Evolutionary conservation across 2,888 invertebrate species (phyloP).

Genomic region (Xylota segnis): DNA sequence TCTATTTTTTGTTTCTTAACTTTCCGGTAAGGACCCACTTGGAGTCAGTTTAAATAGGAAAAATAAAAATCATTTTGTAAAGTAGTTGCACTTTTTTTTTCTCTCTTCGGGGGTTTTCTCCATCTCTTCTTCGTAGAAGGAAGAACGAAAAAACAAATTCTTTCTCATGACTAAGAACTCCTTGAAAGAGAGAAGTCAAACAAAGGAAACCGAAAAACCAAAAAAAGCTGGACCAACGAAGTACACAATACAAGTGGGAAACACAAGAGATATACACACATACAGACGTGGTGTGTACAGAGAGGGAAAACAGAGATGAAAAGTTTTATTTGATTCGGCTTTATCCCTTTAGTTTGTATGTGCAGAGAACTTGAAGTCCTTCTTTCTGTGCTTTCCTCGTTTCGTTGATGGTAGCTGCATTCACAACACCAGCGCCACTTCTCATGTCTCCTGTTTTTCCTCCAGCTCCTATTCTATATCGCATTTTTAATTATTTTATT

Average conservation of each 20-base stretch:
- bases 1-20: constrained; percentile 19
- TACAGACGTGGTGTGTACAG: background rate
- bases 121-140: background rate
- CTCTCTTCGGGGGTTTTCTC: constrained; percentile 1
- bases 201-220: constrained; percentile 67
- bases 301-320: constrained; percentile 19
- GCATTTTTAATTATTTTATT: constrained; percentile 76
- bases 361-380: constrained; percentile 69
- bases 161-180: constrained; percentile 50
- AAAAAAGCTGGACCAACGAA: constrained; percentile 24
- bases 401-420: constrained; percentile 22
- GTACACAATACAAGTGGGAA: constrained; percentile 49
- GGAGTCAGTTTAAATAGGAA: constrained; percentile 61
- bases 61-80: constrained; percentile 71
- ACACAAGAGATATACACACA: constrained; percentile 19
- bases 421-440: constrained; percentile 45
- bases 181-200: constrained; percentile 68
- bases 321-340: constrained; percentile 74
- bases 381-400: constrained; percentile 30
- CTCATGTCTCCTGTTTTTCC: constrained; percentile 17
- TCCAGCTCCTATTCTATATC: constrained; percentile 41
- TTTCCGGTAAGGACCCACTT: constrained; percentile 58
- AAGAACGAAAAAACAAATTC: constrained; percentile 25
- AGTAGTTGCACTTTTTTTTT: constrained; percentile 67
- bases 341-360: constrained; percentile 67